phyloP scores from a whole-genome alignment of 2,888 invertebrate species.

The Cheilosia soror region DNA sequence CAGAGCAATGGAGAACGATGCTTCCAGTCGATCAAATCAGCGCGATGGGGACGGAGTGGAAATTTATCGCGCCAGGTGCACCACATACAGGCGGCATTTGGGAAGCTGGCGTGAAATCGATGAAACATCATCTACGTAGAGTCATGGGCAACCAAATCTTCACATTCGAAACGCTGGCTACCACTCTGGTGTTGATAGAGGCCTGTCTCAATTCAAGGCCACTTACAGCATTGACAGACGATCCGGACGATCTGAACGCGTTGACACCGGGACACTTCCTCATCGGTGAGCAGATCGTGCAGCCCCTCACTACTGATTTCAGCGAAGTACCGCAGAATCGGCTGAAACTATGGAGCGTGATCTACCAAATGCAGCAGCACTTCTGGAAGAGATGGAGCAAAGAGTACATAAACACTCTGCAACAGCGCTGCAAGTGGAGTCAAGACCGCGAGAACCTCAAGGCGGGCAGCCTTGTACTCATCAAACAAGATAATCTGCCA shows the following conservation, averaged over 20 bases:
- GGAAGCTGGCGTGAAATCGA: too few species aligned
- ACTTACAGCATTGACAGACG: conserved; percentile 12
- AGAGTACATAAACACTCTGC: conserved; percentile 15
- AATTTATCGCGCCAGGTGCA: too few species aligned
- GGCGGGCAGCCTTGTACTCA: conserved; percentile 6
- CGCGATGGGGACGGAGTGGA: conserved; percentile 7
- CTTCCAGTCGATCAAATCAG: conserved; percentile 24
- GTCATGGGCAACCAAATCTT: conserved; percentile 29
- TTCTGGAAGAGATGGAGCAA: conserved; percentile 15
- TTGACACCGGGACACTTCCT: conserved; percentile 25
- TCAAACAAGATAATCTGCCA: conserved; percentile 10
- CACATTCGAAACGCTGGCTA: conserved; percentile 26
- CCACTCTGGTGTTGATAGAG: conserved; percentile 16
- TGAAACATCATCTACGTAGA: conserved; percentile 14
- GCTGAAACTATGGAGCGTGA: conserved; percentile 5
- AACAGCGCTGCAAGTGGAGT: conserved; percentile 20
- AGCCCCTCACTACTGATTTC: conserved; percentile 5
- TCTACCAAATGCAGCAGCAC: conserved; percentile 23
- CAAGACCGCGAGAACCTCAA: background rate
- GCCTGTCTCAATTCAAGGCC: conserved; percentile 26
- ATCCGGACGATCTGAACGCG: conserved; percentile 6
- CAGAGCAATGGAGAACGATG: background rate
- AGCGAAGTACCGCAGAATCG: conserved; percentile 11
- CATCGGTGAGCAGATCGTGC: conserved; percentile 23
- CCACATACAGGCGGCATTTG: too few species aligned